Conservation (phyloP, 2,113 vertebrate species). For the Paramormyrops kingsleyae region DNA sequence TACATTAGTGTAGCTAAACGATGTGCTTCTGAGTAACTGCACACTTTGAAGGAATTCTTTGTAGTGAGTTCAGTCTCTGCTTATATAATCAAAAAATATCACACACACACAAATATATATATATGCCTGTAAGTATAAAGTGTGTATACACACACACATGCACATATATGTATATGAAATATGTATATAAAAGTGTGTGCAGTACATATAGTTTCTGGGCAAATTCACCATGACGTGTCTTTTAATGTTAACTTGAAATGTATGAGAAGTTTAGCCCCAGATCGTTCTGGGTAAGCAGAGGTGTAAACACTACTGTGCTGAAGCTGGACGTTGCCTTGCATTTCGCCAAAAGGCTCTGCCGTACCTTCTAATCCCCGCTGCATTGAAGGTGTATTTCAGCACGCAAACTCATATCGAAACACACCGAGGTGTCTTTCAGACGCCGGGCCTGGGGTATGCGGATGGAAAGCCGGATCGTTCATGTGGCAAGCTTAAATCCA, state of each 20-base stretch:
- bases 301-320: background rate
- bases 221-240: background rate
- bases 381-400: background rate
- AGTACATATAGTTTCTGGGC: background rate
- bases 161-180: no score
- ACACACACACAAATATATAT: background rate
- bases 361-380: background rate
- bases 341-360: background rate
- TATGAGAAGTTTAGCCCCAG: background rate
- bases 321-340: background rate
- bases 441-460: background rate
- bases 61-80: background rate
- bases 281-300: background rate
- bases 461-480: background rate
- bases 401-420: background rate
- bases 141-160: no score
- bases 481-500: background rate
- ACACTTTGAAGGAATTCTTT: background rate
- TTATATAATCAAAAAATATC: background rate
- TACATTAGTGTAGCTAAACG: background rate
- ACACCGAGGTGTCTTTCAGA: background rate
- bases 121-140: no score
- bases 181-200: background rate
- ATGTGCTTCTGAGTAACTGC: background rate
- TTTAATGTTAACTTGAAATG: background rate